phyloP scores from a whole-genome alignment of 2,113 vertebrate species.

The Rousettus leschenaultii region DNA sequence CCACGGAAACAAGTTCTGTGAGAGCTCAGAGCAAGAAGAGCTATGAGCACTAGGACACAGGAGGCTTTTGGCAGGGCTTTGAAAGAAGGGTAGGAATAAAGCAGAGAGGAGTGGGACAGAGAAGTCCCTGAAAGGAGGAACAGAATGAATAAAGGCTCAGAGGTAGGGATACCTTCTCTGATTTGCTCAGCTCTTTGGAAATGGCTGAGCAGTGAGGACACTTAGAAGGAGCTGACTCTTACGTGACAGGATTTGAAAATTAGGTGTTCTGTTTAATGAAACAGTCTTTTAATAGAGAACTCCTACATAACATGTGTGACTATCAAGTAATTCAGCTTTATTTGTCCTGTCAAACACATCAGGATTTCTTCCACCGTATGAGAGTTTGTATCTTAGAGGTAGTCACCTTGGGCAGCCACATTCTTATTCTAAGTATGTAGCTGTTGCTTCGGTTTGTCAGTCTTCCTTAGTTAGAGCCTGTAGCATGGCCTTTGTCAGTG shows the following conservation, averaged over 20 bases:
- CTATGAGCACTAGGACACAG: fast-evolving
- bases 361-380: background rate
- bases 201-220: background rate
- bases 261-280: background rate
- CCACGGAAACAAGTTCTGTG: background rate
- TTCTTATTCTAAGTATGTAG: background rate
- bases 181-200: background rate
- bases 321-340: background rate
- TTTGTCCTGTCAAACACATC: background rate
- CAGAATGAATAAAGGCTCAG: background rate
- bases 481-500: background rate
- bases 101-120: too few relatives aligned
- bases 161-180: background rate
- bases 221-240: background rate
- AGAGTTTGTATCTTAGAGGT: background rate
- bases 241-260: background rate
- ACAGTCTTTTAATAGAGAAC: background rate
- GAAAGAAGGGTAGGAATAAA: background rate
- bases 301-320: background rate
- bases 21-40: background rate
- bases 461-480: background rate
- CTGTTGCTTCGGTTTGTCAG: background rate
- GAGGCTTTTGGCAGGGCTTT: background rate
- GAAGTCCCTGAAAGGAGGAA: background rate
- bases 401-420: background rate